Base-by-base conservation (phyloP, 2,888 invertebrate species). In the Andrena fulva region DNA sequence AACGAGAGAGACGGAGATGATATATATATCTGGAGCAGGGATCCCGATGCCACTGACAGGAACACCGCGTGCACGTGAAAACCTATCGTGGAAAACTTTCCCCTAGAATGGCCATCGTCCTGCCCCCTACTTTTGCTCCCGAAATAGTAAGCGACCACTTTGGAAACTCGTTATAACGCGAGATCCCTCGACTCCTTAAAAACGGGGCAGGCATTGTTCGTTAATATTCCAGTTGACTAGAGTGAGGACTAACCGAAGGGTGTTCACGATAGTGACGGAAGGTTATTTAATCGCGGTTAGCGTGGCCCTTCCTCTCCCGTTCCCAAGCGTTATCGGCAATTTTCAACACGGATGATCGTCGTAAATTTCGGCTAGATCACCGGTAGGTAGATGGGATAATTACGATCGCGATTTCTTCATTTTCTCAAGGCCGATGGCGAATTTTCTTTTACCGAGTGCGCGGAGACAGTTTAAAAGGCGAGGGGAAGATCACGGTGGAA, bases 111-210 rank as follows among this genome's bases (percentile, higher is more conserved):
- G 48, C 50, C 52, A 16, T 50, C 20, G n/a, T 33, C 35, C n/a
- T 42, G 68, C 29, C 72, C 64, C 35, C 35, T 64, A 20, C n/a
- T 10, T 35, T 78, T n/a, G n/a, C 62, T 59, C 52, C 63, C 66
- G 72, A 56, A 27, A 56, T 56, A 24, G 56, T 56, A 69, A 56
- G 52, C 60, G 50, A 35, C n/a, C 62, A 67, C 72, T 76, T 64
- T 62, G 78, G 69, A 73, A 77, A 77, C 81, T 87, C 79, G 79
- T 87, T 87, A 84, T 71, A 81, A 77, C 73, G 60, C 42, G 64
- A 80, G 67, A 78, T 80, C 70, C 70, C 16, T 68, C 27, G 42
- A n/a, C 16, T 10, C 27, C 3, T 12, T 35, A 54, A 12, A 35
- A 42, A 42, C 69, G 27, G 68, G 64, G 10, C 3, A 29, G 48